Conservation (phyloP, 92 coral and sea anemone species). For the Umimayanthus kanabou region DNA sequence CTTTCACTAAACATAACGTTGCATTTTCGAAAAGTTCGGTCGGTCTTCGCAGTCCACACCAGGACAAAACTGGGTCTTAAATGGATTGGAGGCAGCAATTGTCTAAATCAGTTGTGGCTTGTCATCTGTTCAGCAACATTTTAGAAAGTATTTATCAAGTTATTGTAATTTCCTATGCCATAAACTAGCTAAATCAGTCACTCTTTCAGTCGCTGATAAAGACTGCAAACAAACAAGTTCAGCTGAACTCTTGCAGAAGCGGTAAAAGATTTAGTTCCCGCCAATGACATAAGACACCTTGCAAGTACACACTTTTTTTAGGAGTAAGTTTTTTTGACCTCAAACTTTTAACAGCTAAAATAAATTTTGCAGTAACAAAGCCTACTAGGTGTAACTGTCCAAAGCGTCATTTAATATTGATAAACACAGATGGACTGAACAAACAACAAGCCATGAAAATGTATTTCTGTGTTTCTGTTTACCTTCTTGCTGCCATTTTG, state of each 20-base stretch:
- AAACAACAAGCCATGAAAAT: conserved; percentile 3
- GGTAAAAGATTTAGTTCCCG: no score
- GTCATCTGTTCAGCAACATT: conserved; percentile 16
- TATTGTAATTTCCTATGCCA: not conserved
- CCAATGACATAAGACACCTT: no score
- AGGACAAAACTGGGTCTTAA: not conserved
- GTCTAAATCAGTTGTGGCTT: not conserved
- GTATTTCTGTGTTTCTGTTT: not conserved
- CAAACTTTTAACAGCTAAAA: not conserved
- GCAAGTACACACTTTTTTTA: no score
- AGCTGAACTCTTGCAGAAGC: not conserved
- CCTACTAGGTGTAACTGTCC: not conserved
- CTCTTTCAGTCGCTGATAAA: not conserved
- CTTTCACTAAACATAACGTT: no score
- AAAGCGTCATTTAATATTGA: not conserved
- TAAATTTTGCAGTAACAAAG: not conserved
- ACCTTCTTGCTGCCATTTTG: conserved; percentile 39
- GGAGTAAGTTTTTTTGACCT: not conserved
- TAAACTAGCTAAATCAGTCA: not conserved
- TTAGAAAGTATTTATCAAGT: not conserved
- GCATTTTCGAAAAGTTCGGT: not conserved
- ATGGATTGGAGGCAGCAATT: conserved; percentile 1
- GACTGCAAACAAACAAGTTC: not conserved
- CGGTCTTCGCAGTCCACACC: not conserved
- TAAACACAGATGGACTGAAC: not conserved